phyloP scores from a whole-genome alignment of 1,140 invertebrate species.

The Euborellia annulipes region DNA sequence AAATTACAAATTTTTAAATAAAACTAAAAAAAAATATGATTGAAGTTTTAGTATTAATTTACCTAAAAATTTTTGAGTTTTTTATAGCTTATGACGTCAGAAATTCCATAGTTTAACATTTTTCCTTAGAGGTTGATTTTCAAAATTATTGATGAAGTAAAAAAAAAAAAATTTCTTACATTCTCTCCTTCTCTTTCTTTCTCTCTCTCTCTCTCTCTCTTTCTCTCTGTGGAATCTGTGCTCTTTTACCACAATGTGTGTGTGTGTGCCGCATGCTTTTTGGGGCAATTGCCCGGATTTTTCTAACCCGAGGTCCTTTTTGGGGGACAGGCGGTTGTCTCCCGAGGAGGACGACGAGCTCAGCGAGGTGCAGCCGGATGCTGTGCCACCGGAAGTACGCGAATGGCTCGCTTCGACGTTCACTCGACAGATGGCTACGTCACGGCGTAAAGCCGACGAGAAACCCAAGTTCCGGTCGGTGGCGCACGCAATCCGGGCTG shows the following conservation, averaged over 20 bases:
- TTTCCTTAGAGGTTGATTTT: slow-evolving; percentile 14
- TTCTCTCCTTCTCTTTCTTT: too few relatives aligned
- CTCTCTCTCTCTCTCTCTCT: slow-evolving; percentile 12
- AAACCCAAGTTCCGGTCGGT: slow-evolving; percentile 84
- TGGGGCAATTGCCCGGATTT: slow-evolving; percentile 16
- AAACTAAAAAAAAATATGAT: too few relatives aligned
- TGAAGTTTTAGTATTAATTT: too few relatives aligned
- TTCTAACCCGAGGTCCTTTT: slow-evolving; percentile 5
- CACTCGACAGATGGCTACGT: slow-evolving; percentile 69
- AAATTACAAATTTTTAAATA: too few relatives aligned
- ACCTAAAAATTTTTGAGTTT: too few relatives aligned
- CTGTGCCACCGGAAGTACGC: slow-evolving; percentile 85
- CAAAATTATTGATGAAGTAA: too few relatives aligned
- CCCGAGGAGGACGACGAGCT: slow-evolving; percentile 84
- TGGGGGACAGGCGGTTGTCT: not conserved
- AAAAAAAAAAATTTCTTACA: too few relatives aligned
- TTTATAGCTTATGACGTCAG: too few relatives aligned
- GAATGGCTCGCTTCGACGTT: slow-evolving; percentile 98
- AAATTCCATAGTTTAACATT: slow-evolving; percentile 10
- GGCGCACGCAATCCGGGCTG: slow-evolving; percentile 92
- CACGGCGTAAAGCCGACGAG: slow-evolving; percentile 54
- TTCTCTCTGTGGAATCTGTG: slow-evolving; percentile 3
- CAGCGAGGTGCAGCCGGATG: slow-evolving; percentile 88
- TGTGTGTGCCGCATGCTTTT: slow-evolving; percentile 34
- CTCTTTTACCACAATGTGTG: not conserved